A percentile compares a stretch with the other conserved stretches of the same genome.
phyloP scores from a whole-genome alignment of 37 sponge, comb jelly and placozoan genomes.

The Diacarnus erythraeanus region DNA sequence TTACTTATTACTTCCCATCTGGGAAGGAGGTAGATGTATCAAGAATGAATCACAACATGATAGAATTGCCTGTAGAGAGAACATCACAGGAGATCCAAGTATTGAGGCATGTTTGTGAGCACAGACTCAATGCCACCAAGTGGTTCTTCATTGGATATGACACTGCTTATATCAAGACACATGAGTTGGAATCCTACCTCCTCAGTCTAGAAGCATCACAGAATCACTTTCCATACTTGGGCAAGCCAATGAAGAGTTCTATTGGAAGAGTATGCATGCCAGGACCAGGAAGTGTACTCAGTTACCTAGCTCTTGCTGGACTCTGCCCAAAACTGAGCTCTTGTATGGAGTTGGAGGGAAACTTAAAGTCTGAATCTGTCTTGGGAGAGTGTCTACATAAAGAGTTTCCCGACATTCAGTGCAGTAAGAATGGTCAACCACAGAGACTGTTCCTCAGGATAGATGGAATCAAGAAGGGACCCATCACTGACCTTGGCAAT shows the following conservation, averaged over 20 bases:
- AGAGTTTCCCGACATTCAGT: slow-evolving; percentile 12
- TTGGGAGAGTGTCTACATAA: slow-evolving; percentile 18
- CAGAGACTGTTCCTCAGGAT: slow-evolving; percentile 5
- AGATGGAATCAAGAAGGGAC: neutral
- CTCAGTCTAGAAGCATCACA: neutral
- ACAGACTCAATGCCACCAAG: slow-evolving; percentile 24
- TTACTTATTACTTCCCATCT: slow-evolving; percentile 5
- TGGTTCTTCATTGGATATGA: slow-evolving; percentile 29
- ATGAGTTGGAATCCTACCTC: slow-evolving; percentile 16
- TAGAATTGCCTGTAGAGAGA: neutral
- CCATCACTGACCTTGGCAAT: slow-evolving; percentile 9
- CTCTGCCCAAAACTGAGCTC: slow-evolving; percentile 20
- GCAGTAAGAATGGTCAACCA: slow-evolving; percentile 14
- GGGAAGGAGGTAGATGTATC: neutral
- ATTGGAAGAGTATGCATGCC: slow-evolving; percentile 17
- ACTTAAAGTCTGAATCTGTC: neutral
- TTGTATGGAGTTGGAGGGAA: neutral
- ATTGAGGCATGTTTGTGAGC: slow-evolving; percentile 15
- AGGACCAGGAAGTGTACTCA: slow-evolving; percentile 42
- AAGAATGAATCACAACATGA: neutral
- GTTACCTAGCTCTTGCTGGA: slow-evolving; percentile 3
- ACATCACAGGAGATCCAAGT: neutral
- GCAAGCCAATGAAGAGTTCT: neutral
- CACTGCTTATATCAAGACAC: slow-evolving; percentile 38
- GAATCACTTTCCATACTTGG: slow-evolving; percentile 9